Base-by-base conservation (phyloP, 2,797 vertebrate genomes). In the Botia almorhae region DNA sequence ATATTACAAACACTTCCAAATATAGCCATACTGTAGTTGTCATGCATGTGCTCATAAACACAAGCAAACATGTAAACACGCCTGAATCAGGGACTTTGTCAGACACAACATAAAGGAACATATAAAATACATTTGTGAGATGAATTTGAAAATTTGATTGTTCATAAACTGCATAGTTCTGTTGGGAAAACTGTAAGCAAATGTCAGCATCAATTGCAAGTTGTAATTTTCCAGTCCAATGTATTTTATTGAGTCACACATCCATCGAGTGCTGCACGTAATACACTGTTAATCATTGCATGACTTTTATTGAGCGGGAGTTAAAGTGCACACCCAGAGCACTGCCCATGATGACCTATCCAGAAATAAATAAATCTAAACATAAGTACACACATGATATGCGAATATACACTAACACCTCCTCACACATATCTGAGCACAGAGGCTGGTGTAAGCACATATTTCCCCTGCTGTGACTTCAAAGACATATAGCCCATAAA, bases 401-500 rank as follows among this genome's bases (percentile, higher is more conserved):
- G 69, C 81, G 77, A 67, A 73, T 63, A 80, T 53, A 82, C 77
- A 71, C 77, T 82, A 74, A 74, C 71, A 58, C 51, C 69, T n/a
- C 4, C 60, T n/a, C 69, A 14, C 68, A 63, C 58, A 4, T 39
- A 14, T 67, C 43, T 74, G 74, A 68, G 51, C 71, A 43, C 67
- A 76, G 21, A 90, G 88, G 89, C 89, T 87, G 87, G 76, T 23
- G 82, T 89, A 87, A 88, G 89, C 86, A 92, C 93, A 93, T 93
- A 94, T 94, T 92, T 90, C 83, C 90, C 87, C 89, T 90, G 87
- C 87, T 93, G 91, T 92, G 89, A 90, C 88, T 90, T 88, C 85
- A 88, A 93, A 94, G 95, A 92, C 93, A 95, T 95, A 96, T 93
- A 92, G 92, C 94, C 96, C 95, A 98, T 98, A 98, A 98, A 98